A percentile compares a stretch with the other conserved stretches of the same genome.
These are phyloP conservation scores for Aphelenchoides fujianensis DNA, from an alignment of 1,140 invertebrate genomes.

Conservation along the genomic window DNA sequence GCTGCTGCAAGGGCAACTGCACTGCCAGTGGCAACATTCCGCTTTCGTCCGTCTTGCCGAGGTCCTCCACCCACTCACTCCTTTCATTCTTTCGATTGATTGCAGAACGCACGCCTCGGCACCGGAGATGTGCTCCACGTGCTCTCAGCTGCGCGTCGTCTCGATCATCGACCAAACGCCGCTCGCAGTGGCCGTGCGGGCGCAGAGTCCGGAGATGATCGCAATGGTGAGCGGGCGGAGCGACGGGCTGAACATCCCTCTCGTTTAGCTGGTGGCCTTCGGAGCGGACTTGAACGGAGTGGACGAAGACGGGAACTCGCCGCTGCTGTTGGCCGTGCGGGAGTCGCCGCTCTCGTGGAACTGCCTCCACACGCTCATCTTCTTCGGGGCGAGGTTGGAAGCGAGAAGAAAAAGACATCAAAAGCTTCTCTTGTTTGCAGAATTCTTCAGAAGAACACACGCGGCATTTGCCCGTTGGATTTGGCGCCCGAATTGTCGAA, in stretches of 20 bases:
- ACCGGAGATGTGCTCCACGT: conserved; percentile 60
- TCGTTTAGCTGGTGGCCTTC: conserved; percentile 54
- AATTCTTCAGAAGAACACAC: conserved; percentile 58
- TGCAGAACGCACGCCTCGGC: conserved; percentile 51
- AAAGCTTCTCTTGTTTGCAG: conserved; percentile 32
- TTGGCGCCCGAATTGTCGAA: conserved; percentile 58
- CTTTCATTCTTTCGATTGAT: too few relatives aligned
- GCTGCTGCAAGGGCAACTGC: conserved; percentile 59
- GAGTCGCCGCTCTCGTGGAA: conserved; percentile 60
- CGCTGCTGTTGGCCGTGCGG: conserved; percentile 60
- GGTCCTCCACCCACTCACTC: too few relatives aligned
- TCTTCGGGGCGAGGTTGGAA: conserved; percentile 60
- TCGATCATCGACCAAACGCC: conserved; percentile 61
- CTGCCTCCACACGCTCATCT: conserved; percentile 57
- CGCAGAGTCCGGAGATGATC: conserved; percentile 57
- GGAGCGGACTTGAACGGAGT: conserved; percentile 58
- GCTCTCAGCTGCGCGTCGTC: conserved; percentile 51
- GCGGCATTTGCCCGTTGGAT: conserved; percentile 61
- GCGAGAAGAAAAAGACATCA: conserved; percentile 1
- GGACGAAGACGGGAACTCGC: conserved; percentile 61
- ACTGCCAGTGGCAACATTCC: conserved; percentile 59
- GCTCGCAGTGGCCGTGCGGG: conserved; percentile 56
- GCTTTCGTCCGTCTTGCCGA: conserved; percentile 57
- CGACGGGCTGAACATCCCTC: too few relatives aligned
- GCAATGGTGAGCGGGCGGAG: too few relatives aligned